These are phyloP conservation scores for Drosophila yakuba DNA, from an alignment of 1,140 invertebrate genomes.

Conservation along the genomic window DNA sequence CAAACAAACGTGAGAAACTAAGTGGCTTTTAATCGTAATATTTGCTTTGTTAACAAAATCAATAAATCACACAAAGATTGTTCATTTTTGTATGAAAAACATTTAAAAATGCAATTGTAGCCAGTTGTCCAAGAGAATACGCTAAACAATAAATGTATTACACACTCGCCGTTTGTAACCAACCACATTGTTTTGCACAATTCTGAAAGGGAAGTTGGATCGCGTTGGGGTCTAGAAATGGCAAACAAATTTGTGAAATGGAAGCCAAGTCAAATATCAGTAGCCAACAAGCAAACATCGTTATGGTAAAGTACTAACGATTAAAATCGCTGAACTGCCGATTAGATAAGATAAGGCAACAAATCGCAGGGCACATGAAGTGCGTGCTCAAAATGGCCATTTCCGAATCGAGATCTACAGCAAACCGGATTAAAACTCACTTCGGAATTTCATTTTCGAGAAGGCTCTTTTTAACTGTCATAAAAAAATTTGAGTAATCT, in stretches of 20 bases:
- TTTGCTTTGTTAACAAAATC: slow-evolving; percentile 63
- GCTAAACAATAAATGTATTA: slow-evolving; percentile 57
- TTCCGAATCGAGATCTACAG: slow-evolving; percentile 4
- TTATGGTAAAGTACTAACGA: slow-evolving; percentile 33
- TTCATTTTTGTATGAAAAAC: slow-evolving; percentile 48
- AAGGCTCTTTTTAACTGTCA: too few relatives aligned
- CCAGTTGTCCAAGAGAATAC: slow-evolving; percentile 29
- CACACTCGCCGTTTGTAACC: slow-evolving; percentile 19
- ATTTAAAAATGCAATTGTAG: slow-evolving; percentile 50
- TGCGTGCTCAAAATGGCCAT: slow-evolving; percentile 1
- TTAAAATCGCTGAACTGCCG: slow-evolving; percentile 20
- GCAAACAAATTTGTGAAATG: slow-evolving; percentile 10
- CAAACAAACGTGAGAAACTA: slow-evolving; percentile 58
- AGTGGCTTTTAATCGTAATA: slow-evolving; percentile 73
- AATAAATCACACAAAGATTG: slow-evolving; percentile 33
- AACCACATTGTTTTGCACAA: not conserved
- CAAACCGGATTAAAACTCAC: not conserved
- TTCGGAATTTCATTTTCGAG: not conserved
- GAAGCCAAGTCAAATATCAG: slow-evolving; percentile 44
- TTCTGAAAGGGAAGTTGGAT: not conserved
- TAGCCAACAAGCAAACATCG: slow-evolving; percentile 27
- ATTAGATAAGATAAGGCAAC: slow-evolving; percentile 61
- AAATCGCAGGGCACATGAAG: not conserved
- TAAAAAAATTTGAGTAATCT: too few relatives aligned
- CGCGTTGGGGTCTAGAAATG: not conserved